Evolutionary conservation across 2,797 vertebrate species (phyloP).

Genomic region (Chaunax sp.): DNA sequence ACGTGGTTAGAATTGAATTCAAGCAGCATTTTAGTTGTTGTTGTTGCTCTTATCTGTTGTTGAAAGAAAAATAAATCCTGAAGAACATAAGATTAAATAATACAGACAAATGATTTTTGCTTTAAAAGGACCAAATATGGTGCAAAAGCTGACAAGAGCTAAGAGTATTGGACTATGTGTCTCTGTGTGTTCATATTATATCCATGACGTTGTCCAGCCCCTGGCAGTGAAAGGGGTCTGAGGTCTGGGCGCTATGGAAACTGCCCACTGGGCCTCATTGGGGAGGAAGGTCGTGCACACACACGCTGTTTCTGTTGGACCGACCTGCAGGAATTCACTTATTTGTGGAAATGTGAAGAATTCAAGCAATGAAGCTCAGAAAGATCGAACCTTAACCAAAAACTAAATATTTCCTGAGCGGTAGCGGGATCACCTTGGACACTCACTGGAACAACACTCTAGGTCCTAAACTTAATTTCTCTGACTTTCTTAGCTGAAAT

Average conservation of each 20-base stretch:
- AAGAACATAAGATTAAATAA: constrained; percentile 37
- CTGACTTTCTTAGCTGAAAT: background rate
- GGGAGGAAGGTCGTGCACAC: constrained; percentile 63
- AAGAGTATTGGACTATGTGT: constrained; percentile 12
- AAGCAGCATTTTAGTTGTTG: too few relatives aligned
- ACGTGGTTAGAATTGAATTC: too few relatives aligned
- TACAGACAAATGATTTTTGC: constrained; percentile 30
- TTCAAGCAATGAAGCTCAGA: constrained; percentile 79
- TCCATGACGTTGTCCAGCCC: constrained; percentile 60
- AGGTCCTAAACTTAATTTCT: background rate
- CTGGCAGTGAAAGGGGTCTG: constrained; percentile 65
- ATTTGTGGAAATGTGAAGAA: constrained; percentile 87
- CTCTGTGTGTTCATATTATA: constrained; percentile 11
- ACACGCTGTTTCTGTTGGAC: constrained; percentile 82
- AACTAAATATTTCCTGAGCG: constrained; percentile 62
- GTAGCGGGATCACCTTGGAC: constrained; percentile 31
- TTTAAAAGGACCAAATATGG: constrained; percentile 44
- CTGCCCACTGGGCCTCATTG: constrained; percentile 67
- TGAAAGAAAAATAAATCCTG: constrained; percentile 40
- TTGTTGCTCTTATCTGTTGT: background rate
- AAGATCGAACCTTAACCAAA: constrained; percentile 72
- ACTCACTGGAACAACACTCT: background rate
- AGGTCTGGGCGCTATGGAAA: constrained; percentile 73
- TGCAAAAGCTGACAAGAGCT: constrained; percentile 24
- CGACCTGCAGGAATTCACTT: constrained; percentile 76